Conservation (phyloP, 1,140 invertebrate species). For the Drosophila ohnishii region DNA sequence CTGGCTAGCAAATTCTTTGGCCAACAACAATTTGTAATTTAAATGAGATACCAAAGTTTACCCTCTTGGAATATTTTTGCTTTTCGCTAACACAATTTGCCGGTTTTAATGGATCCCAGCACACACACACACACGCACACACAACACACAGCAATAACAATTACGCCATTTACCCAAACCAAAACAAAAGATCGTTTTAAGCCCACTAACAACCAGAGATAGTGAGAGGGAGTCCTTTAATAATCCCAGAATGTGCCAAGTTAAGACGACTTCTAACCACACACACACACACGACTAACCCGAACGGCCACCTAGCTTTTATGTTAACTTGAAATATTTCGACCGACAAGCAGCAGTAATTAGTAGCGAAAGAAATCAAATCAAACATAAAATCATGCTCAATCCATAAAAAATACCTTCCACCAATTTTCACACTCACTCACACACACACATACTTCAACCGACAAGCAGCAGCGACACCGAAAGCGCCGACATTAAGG, state of each 20-base stretch:
- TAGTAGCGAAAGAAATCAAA: constrained; percentile 49
- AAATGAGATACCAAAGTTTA: constrained; percentile 9
- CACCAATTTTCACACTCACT: constrained; percentile 47
- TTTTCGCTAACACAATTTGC: constrained; percentile 51
- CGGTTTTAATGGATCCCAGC: constrained; percentile 48
- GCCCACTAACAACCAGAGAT: constrained; percentile 45
- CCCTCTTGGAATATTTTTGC: constrained; percentile 27
- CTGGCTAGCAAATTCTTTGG: background rate
- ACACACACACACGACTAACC: constrained; percentile 24
- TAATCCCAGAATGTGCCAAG: background rate
- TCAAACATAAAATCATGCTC: constrained; percentile 38
- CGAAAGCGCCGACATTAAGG: constrained; percentile 84
- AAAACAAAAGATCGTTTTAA: constrained; percentile 26
- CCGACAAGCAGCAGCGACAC: constrained; percentile 84
- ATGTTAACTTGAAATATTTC: constrained; percentile 49
- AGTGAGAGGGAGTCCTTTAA: background rate
- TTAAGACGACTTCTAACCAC: constrained; percentile 15
- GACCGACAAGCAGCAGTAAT: constrained; percentile 58
- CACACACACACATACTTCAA: constrained; percentile 22
- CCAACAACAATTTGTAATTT: constrained; percentile 9
- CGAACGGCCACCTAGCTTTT: constrained; percentile 21
- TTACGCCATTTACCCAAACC: constrained; percentile 32
- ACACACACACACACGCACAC: constrained; percentile 14
- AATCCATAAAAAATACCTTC: constrained; percentile 49
- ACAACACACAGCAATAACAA: constrained; percentile 48